Percentiles rank a stretch among this genome's conserved stretches.
These are phyloP conservation scores for Otis tarda DNA, from an alignment of 2,113 vertebrate species.

Conservation along the genomic window DNA sequence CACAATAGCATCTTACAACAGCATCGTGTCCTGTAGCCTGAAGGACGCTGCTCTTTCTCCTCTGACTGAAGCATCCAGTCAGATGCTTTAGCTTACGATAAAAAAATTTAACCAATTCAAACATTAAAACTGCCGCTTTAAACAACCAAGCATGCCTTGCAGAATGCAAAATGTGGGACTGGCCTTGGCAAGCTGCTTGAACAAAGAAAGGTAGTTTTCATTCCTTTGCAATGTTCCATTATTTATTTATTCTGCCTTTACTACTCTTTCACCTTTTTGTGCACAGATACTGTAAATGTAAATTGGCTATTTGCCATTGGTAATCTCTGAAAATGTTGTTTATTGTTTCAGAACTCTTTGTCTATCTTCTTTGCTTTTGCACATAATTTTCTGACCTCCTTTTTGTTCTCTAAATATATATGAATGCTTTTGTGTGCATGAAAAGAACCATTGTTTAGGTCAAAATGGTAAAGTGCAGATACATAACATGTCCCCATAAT, in stretches of 20 bases:
- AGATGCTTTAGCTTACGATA: neutral
- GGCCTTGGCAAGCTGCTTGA: neutral
- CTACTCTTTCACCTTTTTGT: neutral
- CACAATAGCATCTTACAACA: neutral
- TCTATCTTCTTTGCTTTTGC: neutral
- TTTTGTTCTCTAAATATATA: neutral
- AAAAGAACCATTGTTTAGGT: neutral
- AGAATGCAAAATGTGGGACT: neutral
- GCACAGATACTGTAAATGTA: neutral
- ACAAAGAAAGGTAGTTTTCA: neutral
- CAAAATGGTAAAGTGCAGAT: neutral
- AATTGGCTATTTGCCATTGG: neutral
- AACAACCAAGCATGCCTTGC: neutral
- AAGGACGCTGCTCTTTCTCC: neutral
- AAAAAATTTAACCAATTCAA: neutral
- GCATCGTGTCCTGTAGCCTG: neutral
- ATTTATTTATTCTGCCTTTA: neutral
- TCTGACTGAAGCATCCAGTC: neutral
- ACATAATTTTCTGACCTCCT: neutral
- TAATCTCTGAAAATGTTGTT: neutral
- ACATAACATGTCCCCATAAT: neutral
- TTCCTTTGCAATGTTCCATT: neutral
- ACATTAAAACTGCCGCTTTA: neutral
- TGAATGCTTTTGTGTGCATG: neutral
- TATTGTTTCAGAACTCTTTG: neutral